Evolutionary conservation across 2,113 vertebrate species (phyloP).

Genomic region (Psammodynastes pulverulentus): DNA sequence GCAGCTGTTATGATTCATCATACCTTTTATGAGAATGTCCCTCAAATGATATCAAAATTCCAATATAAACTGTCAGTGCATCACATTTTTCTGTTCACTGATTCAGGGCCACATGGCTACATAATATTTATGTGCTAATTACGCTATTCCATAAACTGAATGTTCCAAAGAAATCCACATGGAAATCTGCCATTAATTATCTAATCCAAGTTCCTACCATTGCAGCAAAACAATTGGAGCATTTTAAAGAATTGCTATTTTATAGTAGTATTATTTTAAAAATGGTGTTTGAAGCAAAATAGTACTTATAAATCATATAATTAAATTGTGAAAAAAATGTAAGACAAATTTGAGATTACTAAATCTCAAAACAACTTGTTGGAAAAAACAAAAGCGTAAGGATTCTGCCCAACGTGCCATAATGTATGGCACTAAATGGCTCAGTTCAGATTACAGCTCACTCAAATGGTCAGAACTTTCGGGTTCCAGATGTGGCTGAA

Average conservation of each 20-base stretch:
- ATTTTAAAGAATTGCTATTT: background rate
- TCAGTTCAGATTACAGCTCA: background rate
- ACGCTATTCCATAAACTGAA: slow-evolving; percentile 84
- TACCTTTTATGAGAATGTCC: background rate
- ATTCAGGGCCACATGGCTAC: slow-evolving; percentile 66
- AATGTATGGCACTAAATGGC: background rate
- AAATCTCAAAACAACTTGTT: background rate
- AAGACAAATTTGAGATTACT: background rate
- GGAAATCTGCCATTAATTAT: slow-evolving; percentile 71
- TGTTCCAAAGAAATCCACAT: slow-evolving; percentile 77
- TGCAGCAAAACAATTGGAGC: background rate
- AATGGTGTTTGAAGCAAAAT: background rate
- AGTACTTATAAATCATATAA: background rate
- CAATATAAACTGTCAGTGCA: slow-evolving; percentile 56
- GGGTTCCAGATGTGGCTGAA: background rate
- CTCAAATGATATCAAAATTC: background rate
- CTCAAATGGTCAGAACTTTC: background rate
- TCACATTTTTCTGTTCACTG: slow-evolving; percentile 66
- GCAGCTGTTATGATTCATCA: background rate
- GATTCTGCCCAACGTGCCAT: background rate
- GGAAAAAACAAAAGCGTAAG: background rate
- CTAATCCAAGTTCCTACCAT: background rate
- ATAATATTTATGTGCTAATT: slow-evolving; percentile 81
- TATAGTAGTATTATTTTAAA: background rate
- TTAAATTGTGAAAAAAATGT: background rate